Percentiles rank a stretch among this genome's conserved stretches.
Evolutionary conservation across 2,888 invertebrate genomes (phyloP).

Genomic region (Melieria picta): DNA sequence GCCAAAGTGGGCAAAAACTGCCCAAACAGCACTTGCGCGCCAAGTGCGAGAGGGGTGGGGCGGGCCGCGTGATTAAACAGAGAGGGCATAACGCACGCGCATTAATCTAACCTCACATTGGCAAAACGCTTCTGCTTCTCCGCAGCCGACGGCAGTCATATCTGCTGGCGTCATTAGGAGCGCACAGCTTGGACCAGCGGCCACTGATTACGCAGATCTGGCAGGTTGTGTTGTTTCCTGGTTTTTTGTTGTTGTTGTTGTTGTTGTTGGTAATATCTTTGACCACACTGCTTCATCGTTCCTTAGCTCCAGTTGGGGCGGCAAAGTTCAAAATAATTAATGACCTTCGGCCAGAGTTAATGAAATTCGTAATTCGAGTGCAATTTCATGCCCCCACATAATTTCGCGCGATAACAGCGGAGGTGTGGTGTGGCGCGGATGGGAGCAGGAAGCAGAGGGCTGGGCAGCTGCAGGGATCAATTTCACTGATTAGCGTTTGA

Average conservation of each 20-base stretch:
- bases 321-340: constrained; percentile 62
- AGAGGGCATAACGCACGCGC: constrained; percentile 3
- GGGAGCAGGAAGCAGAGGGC: constrained; percentile 18
- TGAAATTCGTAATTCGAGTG: constrained; percentile 58
- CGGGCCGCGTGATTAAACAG: constrained; percentile 1
- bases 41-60: no score
- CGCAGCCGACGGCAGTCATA: neutral
- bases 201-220: constrained; percentile 1
- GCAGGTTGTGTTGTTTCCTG: neutral
- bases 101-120: constrained; percentile 10
- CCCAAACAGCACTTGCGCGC: no score
- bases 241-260: constrained; percentile 12
- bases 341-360: constrained; percentile 60
- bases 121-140: neutral
- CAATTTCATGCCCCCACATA: constrained; percentile 8
- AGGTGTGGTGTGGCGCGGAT: constrained; percentile 17
- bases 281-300: no score
- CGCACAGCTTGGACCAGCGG: neutral
- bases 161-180: neutral
- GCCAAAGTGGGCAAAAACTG: no score
- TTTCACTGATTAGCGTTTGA: constrained; percentile 46
- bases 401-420: neutral
- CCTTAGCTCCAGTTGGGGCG: neutral
- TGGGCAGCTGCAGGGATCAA: constrained; percentile 24
- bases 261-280: neutral